These are phyloP conservation scores for Corythornis vintsioides DNA, from an alignment of 2,113 vertebrate species.

Conservation along the genomic window DNA sequence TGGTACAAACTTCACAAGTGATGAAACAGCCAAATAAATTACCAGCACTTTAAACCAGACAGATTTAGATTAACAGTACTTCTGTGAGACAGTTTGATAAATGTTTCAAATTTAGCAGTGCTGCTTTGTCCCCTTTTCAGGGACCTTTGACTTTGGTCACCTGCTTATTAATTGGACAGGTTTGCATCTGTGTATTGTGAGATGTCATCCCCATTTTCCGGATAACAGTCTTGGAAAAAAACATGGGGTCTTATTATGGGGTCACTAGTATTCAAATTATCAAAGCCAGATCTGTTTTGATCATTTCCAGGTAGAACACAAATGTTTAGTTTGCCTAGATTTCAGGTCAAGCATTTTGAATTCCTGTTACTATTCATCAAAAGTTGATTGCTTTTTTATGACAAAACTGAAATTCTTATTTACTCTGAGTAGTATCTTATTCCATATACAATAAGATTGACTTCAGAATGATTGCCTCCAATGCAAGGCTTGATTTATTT, in stretches of 20 bases:
- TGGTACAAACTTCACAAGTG: conserved; percentile 62
- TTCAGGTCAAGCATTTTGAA: neutral
- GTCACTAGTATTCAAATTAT: neutral
- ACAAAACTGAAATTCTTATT: neutral
- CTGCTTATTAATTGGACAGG: conserved; percentile 33
- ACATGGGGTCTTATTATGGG: neutral
- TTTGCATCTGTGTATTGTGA: neutral
- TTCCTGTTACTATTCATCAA: neutral
- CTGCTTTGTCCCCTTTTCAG: conserved; percentile 17
- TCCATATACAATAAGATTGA: neutral
- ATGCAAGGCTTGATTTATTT: neutral
- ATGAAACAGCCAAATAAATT: conserved; percentile 70
- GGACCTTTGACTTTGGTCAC: conserved; percentile 17
- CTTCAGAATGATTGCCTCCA: neutral
- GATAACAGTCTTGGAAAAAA: neutral
- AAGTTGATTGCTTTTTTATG: neutral
- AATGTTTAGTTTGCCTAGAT: neutral
- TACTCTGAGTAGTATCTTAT: neutral
- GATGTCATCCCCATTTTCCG: neutral
- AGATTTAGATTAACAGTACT: conserved; percentile 68
- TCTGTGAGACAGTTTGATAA: conserved; percentile 69
- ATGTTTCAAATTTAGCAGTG: conserved; percentile 29
- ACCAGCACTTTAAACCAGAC: conserved; percentile 47
- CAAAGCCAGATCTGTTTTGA: neutral
- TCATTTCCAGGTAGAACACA: neutral